A percentile compares a stretch with the other conserved stretches of the same genome.
Evolutionary conservation across 2,113 vertebrate species (phyloP).

Genomic region (Vombatus ursinus): DNA sequence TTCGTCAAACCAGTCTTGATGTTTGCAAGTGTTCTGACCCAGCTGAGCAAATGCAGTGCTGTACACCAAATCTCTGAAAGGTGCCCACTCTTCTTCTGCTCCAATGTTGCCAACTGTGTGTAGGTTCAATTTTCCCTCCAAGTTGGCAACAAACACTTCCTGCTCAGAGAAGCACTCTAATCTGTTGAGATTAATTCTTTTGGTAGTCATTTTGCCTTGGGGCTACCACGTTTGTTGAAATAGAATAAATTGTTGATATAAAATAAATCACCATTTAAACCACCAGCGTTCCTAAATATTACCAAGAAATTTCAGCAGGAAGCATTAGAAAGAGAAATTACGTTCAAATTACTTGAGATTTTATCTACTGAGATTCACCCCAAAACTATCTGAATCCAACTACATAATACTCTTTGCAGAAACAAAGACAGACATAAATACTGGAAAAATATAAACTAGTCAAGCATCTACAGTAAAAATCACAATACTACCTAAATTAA

Average conservation of each 20-base stretch:
- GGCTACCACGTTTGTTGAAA: no score
- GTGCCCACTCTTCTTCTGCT: no score
- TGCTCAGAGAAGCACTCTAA: no score
- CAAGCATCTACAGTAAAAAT: neutral
- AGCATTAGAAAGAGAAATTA: neutral
- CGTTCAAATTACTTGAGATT: neutral
- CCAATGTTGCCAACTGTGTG: no score
- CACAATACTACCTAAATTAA: neutral
- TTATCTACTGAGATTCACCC: neutral
- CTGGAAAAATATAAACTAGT: neutral
- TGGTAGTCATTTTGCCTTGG: no score
- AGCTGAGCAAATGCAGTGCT: no score
- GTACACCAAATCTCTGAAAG: no score
- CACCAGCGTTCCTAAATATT: neutral
- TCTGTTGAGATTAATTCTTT: no score
- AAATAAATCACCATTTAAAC: neutral
- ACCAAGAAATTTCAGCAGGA: neutral
- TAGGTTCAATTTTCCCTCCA: no score
- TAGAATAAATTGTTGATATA: neutral
- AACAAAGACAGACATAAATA: neutral
- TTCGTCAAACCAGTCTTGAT: no score
- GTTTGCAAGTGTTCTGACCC: no score
- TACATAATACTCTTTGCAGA: neutral
- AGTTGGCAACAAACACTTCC: no score
- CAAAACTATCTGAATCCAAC: neutral